Conservation (phyloP, 2,888 invertebrate species). For the Agriopis marginaria region DNA sequence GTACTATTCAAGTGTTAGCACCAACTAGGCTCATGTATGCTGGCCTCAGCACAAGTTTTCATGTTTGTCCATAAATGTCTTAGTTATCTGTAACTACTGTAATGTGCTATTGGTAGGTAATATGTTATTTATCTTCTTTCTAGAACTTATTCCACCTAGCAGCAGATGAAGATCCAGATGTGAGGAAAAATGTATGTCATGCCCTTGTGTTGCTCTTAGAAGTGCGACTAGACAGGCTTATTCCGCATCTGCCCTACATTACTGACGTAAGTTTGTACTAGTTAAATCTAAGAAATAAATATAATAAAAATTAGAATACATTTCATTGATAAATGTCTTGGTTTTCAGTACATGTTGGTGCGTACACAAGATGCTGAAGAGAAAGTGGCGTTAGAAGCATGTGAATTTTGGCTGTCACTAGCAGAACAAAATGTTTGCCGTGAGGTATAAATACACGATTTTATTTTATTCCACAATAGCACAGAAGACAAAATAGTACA, state of each 20-base stretch:
- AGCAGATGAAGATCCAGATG: constrained; percentile 98
- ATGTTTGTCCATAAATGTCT: too few relatives aligned
- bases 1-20: too few relatives aligned
- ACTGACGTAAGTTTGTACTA: constrained; percentile 90
- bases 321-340: constrained; percentile 3
- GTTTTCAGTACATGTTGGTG: constrained; percentile 94
- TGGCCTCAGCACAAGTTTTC: too few relatives aligned
- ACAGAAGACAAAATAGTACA: too few relatives aligned
- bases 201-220: constrained; percentile 98
- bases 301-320: too few relatives aligned
- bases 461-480: background rate
- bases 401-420: constrained; percentile 99
- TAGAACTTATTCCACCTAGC: constrained; percentile 97
- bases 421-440: constrained; percentile 98
- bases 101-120: too few relatives aligned
- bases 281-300: background rate
- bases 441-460: constrained; percentile 79
- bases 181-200: constrained; percentile 98
- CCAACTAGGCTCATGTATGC: too few relatives aligned
- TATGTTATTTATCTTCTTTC: constrained; percentile 40
- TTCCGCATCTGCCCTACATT: constrained; percentile 98
- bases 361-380: constrained; percentile 98
- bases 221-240: constrained; percentile 96
- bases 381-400: constrained; percentile 98
- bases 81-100: too few relatives aligned